phyloP scores from a whole-genome alignment of 2,888 invertebrate species.

The Stegana nigrithorax region DNA sequence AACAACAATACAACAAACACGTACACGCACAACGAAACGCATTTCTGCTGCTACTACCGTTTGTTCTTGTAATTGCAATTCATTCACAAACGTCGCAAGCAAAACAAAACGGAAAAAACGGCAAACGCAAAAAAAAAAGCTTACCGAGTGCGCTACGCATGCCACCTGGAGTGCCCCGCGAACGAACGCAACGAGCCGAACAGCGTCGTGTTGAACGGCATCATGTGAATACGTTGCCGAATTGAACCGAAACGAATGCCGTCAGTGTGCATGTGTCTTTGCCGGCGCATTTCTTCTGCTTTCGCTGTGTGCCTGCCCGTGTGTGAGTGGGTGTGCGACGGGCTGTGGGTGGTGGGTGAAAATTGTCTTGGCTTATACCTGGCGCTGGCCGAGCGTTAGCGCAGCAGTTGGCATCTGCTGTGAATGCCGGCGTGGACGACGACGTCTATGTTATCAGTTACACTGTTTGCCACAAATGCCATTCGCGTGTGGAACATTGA shows the following conservation, averaged over 20 bases:
- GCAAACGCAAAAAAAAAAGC: not conserved
- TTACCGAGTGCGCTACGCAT: conserved; percentile 2
- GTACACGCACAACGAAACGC: too few species aligned
- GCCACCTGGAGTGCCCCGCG: not conserved
- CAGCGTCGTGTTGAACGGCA: not conserved
- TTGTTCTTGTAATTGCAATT: too few species aligned
- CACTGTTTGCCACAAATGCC: not conserved
- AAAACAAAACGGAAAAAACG: too few species aligned
- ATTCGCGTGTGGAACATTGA: conserved; percentile 40
- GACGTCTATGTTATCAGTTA: conserved; percentile 11
- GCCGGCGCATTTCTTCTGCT: not conserved
- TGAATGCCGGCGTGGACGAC: conserved; percentile 36
- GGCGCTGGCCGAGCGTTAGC: too few species aligned
- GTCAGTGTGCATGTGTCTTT: not conserved
- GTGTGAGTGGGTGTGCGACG: conserved; percentile 23
- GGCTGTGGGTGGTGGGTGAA: not conserved
- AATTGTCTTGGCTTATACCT: too few species aligned
- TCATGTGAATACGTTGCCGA: not conserved
- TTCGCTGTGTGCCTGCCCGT: conserved; percentile 6
- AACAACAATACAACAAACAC: conserved; percentile 1
- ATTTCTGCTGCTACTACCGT: too few species aligned
- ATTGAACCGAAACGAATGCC: not conserved
- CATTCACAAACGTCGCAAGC: not conserved
- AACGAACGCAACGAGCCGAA: not conserved
- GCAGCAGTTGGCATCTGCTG: not conserved